Evolutionary conservation across 2,113 vertebrate species (phyloP).

Genomic region (Dasyprocta punctata): DNA sequence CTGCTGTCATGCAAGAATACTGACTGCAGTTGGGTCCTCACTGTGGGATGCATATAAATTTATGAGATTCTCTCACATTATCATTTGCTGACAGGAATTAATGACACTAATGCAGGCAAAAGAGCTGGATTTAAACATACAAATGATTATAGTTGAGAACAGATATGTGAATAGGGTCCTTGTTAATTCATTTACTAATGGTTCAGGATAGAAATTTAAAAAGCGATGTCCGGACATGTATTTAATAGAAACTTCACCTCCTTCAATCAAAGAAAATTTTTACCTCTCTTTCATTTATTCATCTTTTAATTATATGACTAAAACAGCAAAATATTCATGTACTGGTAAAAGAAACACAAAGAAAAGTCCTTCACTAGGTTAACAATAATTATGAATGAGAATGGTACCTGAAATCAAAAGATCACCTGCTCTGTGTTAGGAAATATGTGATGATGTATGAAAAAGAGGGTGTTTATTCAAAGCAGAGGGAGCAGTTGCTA

Average conservation of each 20-base stretch:
- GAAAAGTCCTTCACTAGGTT: slow-evolving; percentile 47
- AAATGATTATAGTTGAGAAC: slow-evolving; percentile 71
- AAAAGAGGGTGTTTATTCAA: slow-evolving; percentile 54
- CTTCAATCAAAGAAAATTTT: slow-evolving; percentile 75
- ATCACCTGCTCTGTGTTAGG: slow-evolving; percentile 31
- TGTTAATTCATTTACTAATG: slow-evolving; percentile 72
- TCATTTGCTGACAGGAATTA: slow-evolving; percentile 71
- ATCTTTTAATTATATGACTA: slow-evolving; percentile 40
- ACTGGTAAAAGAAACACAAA: slow-evolving; percentile 40
- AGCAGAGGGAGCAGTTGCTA: slow-evolving; percentile 56
- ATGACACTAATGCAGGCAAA: slow-evolving; percentile 67
- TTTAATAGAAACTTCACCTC: slow-evolving; percentile 62
- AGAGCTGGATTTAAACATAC: slow-evolving; percentile 38
- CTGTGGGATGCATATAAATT: slow-evolving; percentile 67
- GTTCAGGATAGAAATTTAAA: slow-evolving; percentile 55
- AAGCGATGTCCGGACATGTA: slow-evolving; percentile 53
- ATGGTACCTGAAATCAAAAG: slow-evolving; percentile 60
- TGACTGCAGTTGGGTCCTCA: slow-evolving; percentile 62
- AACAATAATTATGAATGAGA: slow-evolving; percentile 53
- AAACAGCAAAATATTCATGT: slow-evolving; percentile 48
- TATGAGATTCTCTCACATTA: slow-evolving; percentile 66
- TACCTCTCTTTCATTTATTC: slow-evolving; percentile 61
- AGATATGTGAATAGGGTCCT: slow-evolving; percentile 58
- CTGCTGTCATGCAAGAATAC: slow-evolving; percentile 72
- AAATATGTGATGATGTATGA: slow-evolving; percentile 38